These are phyloP conservation scores for Nothocercus julius DNA, from an alignment of 2,113 vertebrate species.

Conservation along the genomic window DNA sequence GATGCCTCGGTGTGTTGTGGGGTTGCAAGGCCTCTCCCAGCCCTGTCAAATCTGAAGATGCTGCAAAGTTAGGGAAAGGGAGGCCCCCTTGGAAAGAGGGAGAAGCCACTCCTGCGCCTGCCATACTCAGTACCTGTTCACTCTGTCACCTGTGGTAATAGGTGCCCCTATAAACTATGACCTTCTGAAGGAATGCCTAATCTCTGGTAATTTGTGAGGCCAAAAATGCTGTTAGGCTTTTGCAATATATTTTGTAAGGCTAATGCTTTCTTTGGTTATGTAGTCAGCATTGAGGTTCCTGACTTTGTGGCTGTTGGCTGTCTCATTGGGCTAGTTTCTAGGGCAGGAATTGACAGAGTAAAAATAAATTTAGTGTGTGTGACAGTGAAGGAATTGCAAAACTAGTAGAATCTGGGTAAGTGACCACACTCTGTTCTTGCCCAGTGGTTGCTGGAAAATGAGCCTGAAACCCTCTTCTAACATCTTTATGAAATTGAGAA, in stretches of 20 bases:
- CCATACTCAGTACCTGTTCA: too few relatives aligned
- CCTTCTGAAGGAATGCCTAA: fast-evolving
- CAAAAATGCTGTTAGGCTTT: too few relatives aligned
- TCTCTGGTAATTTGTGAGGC: too few relatives aligned
- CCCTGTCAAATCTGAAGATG: too few relatives aligned
- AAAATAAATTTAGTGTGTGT: fast-evolving
- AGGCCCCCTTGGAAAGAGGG: too few relatives aligned
- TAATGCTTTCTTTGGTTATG: too few relatives aligned
- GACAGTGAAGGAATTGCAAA: not conserved
- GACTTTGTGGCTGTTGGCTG: fast-evolving
- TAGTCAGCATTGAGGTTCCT: not conserved
- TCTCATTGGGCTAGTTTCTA: not conserved
- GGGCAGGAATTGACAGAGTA: fast-evolving
- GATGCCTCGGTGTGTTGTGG: not conserved
- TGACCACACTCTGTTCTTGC: fast-evolving
- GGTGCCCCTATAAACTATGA: not conserved
- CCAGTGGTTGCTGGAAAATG: not conserved
- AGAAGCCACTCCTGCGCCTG: too few relatives aligned
- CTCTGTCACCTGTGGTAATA: too few relatives aligned
- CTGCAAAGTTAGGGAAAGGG: too few relatives aligned
- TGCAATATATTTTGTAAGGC: fast-evolving
- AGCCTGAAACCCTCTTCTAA: not conserved
- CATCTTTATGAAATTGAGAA: too few relatives aligned
- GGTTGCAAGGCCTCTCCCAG: too few relatives aligned
- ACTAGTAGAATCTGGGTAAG: not conserved